Percentiles rank a stretch among this genome's conserved stretches.
phyloP scores from a whole-genome alignment of 2,113 vertebrate species.

The Carettochelys insculpta region DNA sequence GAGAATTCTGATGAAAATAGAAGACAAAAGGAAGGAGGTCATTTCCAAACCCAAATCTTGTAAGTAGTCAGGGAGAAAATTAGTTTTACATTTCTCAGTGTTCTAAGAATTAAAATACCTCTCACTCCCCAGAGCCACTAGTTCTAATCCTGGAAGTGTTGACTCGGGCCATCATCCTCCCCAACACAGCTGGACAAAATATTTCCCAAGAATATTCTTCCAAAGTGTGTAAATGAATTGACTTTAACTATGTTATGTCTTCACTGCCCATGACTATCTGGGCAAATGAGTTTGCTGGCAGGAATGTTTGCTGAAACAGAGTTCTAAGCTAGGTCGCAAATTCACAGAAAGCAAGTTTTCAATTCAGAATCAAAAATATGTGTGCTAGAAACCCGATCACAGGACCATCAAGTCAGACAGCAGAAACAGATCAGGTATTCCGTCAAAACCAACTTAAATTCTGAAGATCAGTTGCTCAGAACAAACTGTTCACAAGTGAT shows the following conservation, averaged over 20 bases:
- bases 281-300: not conserved
- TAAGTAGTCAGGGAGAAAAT: not conserved
- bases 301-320: not conserved
- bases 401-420: not conserved
- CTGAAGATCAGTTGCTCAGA: not conserved
- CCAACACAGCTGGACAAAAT: not conserved
- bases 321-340: not conserved
- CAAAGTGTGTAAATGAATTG: not conserved
- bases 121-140: not conserved
- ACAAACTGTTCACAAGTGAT: not conserved
- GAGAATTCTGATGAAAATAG: not conserved
- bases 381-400: not conserved
- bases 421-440: not conserved
- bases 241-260: not conserved
- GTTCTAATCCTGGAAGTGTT: not conserved
- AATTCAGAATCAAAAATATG: not conserved
- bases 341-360: not conserved
- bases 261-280: not conserved
- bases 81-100: not conserved
- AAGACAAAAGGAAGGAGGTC: not conserved
- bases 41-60: not conserved
- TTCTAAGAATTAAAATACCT: not conserved
- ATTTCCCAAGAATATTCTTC: not conserved
- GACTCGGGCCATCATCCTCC: not conserved
- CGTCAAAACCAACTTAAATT: not conserved